These are phyloP conservation scores for Epinephelus fuscoguttatus DNA, from an alignment of 2,113 vertebrate genomes.

Conservation along the genomic window DNA sequence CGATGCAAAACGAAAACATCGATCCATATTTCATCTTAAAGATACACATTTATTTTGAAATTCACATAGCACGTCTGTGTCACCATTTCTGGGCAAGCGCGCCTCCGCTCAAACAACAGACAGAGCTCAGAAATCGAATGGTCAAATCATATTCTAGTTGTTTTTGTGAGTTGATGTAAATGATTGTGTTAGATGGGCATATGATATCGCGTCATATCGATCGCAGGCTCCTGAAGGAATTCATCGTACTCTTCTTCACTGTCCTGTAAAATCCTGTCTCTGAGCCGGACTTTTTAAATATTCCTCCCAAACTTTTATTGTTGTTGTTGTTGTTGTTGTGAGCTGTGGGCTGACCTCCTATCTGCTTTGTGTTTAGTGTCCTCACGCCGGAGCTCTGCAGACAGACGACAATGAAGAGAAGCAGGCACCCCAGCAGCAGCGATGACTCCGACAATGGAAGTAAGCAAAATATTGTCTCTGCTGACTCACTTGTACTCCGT, in stretches of 20 bases:
- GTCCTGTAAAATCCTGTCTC: neutral
- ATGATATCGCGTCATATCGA: no score
- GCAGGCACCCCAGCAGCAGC: slow-evolving; percentile 93
- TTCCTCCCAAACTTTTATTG: neutral
- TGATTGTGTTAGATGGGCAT: no score
- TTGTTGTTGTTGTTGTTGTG: neutral
- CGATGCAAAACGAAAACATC: no score
- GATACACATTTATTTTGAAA: no score
- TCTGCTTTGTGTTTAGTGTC: slow-evolving; percentile 42
- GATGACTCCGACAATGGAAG: slow-evolving; percentile 98
- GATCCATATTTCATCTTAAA: no score
- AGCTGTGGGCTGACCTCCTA: neutral
- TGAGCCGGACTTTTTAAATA: neutral
- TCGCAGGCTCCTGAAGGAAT: neutral
- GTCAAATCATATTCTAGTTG: no score
- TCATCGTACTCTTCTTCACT: neutral
- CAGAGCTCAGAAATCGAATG: no score
- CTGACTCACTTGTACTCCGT: slow-evolving; percentile 13
- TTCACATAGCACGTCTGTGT: no score
- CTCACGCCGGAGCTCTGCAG: slow-evolving; percentile 37
- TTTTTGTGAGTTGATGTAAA: no score
- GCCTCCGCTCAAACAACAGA: no score
- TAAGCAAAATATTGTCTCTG: slow-evolving; percentile 83
- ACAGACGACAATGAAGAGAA: slow-evolving; percentile 93
- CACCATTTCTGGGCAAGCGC: no score